phyloP scores from a whole-genome alignment of 2,113 vertebrate genomes.

The Odontesthes bonariensis region DNA sequence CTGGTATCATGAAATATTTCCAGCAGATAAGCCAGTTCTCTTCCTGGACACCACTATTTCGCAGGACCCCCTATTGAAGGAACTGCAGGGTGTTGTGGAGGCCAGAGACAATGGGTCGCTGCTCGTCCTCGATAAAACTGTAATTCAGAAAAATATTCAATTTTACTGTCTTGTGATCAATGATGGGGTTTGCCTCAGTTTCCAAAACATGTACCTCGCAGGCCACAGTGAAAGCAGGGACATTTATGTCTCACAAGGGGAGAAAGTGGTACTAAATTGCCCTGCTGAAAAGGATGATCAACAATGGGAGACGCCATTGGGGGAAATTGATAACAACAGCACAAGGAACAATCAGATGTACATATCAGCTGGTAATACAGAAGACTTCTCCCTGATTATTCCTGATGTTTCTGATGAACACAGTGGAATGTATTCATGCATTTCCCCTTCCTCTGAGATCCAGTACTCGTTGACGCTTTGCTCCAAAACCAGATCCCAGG shows the following conservation, averaged over 20 bases:
- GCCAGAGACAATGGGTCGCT: conserved; percentile 53
- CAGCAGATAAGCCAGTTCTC: conserved; percentile 35
- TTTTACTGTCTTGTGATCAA: conserved; percentile 74
- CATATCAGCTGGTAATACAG: conserved; percentile 8
- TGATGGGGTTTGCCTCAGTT: conserved; percentile 63
- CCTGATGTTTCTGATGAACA: conserved; percentile 33
- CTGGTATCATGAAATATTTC: conserved; percentile 74
- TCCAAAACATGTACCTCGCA: conserved; percentile 59
- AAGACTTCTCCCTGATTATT: conserved; percentile 70
- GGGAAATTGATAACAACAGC: conserved; percentile 37
- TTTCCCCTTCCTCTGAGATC: conserved; percentile 26
- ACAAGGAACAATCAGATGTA: conserved; percentile 13
- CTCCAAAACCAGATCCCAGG: conserved; percentile 22
- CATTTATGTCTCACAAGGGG: conserved; percentile 65
- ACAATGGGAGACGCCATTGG: conserved; percentile 79
- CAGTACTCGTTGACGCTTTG: conserved; percentile 71
- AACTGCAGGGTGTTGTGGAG: conserved; percentile 45
- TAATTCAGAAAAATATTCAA: conserved; percentile 41
- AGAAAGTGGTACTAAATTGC: conserved; percentile 69
- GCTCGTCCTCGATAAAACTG: conserved; percentile 52
- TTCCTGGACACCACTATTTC: conserved; percentile 76
- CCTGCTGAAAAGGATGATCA: conserved; percentile 12
- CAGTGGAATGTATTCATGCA: conserved; percentile 73
- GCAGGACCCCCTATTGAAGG: conserved; percentile 44
- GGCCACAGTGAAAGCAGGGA: conserved; percentile 41